A percentile compares a stretch with the other conserved stretches of the same genome.
Evolutionary conservation across 2,888 invertebrate genomes (phyloP).

Genomic region (Sabellastarte sp.): DNA sequence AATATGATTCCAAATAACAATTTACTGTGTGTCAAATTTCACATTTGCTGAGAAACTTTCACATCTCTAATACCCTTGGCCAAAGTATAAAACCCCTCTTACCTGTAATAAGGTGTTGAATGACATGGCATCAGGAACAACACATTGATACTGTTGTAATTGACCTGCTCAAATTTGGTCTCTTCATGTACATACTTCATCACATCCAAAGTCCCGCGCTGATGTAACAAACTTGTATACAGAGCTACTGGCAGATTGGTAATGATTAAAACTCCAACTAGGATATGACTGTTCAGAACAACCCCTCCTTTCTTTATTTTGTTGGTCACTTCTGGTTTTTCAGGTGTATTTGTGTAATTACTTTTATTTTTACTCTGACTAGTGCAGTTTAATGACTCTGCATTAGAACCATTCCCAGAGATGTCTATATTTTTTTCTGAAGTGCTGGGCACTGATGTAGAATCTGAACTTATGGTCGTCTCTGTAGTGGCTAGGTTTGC

Average conservation of each 20-base stretch:
- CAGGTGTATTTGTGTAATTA: background rate
- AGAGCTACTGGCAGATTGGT: conserved; percentile 62
- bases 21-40: too few relatives aligned
- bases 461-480: background rate
- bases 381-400: too few relatives aligned
- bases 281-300: background rate
- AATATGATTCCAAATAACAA: too few relatives aligned
- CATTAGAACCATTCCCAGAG: background rate
- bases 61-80: background rate
- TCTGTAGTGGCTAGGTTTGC: too few relatives aligned
- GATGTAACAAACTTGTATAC: conserved; percentile 78
- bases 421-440: background rate
- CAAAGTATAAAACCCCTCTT: conserved; percentile 20
- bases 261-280: conserved; percentile 33
- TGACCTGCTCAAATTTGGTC: conserved; percentile 10
- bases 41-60: too few relatives aligned
- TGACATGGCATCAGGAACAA: conserved; percentile 92
- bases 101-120: conserved; percentile 85
- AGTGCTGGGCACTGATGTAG: background rate
- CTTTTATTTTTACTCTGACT: background rate
- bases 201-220: conserved; percentile 74
- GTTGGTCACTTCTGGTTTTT: background rate
- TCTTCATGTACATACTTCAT: conserved; percentile 69
- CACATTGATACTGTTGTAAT: conserved; percentile 60
- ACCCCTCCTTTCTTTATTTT: background rate